phyloP scores from a whole-genome alignment of 1,140 invertebrate species.

The Chrysomallon squamiferum region DNA sequence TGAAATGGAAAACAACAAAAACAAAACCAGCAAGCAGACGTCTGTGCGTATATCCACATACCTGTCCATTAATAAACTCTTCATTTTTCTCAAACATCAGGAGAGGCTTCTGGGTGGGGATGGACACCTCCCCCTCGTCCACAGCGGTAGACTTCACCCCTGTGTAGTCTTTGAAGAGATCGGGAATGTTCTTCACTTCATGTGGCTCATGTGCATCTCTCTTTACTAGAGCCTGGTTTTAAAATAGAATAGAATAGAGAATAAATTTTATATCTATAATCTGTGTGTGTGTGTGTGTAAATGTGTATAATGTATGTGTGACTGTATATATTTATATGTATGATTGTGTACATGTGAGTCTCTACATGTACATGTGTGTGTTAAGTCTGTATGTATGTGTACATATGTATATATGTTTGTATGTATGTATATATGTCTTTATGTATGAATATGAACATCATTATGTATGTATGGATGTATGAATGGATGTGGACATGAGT shows the following conservation, averaged over 20 bases:
- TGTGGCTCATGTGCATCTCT: conserved; percentile 15
- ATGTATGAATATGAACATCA: too few relatives aligned
- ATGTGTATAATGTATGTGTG: background rate
- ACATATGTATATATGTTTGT: too few relatives aligned
- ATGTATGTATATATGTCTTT: too few relatives aligned
- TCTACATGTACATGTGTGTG: too few relatives aligned
- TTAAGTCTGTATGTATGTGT: too few relatives aligned
- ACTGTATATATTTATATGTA: background rate
- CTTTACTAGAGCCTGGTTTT: conserved; percentile 9
- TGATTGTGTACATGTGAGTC: too few relatives aligned
- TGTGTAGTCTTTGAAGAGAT: conserved; percentile 55
- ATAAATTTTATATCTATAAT: background rate
- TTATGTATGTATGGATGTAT: too few relatives aligned
- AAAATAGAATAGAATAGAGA: background rate
- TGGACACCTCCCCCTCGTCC: conserved; percentile 38
- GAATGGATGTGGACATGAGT: too few relatives aligned
- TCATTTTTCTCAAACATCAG: conserved; percentile 14
- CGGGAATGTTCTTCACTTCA: conserved; percentile 56
- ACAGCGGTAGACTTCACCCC: conserved; percentile 66
- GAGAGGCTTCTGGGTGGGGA: conserved; percentile 26
- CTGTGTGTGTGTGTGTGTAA: background rate
- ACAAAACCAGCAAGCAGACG: too few relatives aligned
- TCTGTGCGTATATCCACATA: too few relatives aligned
- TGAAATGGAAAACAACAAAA: too few relatives aligned
- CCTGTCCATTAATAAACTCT: too few relatives aligned